Conservation (phyloP, 1,140 invertebrate genomes). For the Paracyclopina nana region DNA sequence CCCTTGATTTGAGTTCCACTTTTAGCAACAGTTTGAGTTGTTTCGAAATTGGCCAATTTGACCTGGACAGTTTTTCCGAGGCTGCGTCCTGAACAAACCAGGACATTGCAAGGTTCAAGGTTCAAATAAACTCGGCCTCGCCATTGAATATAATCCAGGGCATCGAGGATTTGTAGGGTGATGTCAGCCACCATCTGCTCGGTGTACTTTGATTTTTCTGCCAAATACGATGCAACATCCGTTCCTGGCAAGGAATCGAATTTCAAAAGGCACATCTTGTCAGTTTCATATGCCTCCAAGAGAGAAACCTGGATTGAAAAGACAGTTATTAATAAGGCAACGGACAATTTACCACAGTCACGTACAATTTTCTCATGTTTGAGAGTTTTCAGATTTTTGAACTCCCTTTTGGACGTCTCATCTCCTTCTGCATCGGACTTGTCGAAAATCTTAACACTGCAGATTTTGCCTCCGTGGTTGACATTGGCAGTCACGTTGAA, state of each 20-base stretch:
- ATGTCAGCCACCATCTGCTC: conserved; percentile 73
- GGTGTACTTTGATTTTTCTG: conserved; percentile 61
- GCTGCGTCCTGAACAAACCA: conserved; percentile 65
- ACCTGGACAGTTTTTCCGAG: conserved; percentile 55
- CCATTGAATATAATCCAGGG: conserved; percentile 78
- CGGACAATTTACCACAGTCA: too few species aligned
- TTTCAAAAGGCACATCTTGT: conserved; percentile 12
- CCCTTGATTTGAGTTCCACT: conserved; percentile 45
- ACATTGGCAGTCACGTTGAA: conserved; percentile 66
- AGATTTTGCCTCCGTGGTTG: conserved; percentile 41
- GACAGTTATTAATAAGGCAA: conserved; percentile 3
- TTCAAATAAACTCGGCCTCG: conserved; percentile 74
- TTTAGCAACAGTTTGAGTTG: conserved; percentile 54
- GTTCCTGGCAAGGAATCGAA: conserved; percentile 66
- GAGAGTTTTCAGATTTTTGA: conserved; percentile 51
- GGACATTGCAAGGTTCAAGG: conserved; percentile 88
- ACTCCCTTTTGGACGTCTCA: conserved; percentile 45
- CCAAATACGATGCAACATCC: conserved; percentile 70
- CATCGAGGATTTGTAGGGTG: conserved; percentile 46
- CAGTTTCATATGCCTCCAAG: conserved; percentile 10
- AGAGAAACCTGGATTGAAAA: conserved; percentile 4
- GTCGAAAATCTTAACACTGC: conserved; percentile 53
- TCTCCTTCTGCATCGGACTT: conserved; percentile 24
- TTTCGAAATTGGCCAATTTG: conserved; percentile 79
- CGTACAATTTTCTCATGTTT: conserved; percentile 61